Conservation (phyloP, 2,113 vertebrate genomes). For the Cavia porcellus region DNA sequence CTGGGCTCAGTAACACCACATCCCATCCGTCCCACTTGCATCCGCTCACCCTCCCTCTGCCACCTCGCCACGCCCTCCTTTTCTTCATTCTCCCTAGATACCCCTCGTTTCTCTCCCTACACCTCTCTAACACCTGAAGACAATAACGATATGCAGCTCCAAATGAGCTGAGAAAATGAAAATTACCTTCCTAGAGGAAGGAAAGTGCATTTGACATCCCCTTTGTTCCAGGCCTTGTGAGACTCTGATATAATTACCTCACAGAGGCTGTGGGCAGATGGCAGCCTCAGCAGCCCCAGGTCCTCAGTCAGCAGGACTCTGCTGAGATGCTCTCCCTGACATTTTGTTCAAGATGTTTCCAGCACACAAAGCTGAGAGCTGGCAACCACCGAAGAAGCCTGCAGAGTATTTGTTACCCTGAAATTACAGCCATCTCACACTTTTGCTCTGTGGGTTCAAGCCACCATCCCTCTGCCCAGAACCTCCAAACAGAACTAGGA, state of each 20-base stretch:
- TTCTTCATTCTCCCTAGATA: background rate
- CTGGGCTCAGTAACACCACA: constrained; percentile 35
- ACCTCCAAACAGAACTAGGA: background rate
- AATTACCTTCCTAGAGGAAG: constrained; percentile 85
- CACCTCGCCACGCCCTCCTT: background rate
- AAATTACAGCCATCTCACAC: background rate
- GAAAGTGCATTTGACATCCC: constrained; percentile 83
- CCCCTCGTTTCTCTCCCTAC: constrained; percentile 9
- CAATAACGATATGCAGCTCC: constrained; percentile 77
- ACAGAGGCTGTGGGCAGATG: constrained; percentile 87
- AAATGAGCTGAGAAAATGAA: constrained; percentile 85
- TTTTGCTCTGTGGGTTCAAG: rapidly evolving
- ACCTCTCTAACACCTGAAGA: constrained; percentile 83
- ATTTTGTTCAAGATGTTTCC: constrained; percentile 87
- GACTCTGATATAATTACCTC: constrained; percentile 85
- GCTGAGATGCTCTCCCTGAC: constrained; percentile 84
- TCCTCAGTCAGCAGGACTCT: constrained; percentile 84
- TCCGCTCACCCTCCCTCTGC: rapidly evolving
- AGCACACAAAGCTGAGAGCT: constrained; percentile 81
- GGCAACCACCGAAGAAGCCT: constrained; percentile 72
- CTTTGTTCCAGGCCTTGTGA: constrained; percentile 80
- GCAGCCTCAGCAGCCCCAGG: constrained; percentile 81
- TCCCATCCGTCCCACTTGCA: rapidly evolving
- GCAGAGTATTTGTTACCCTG: constrained; percentile 63
- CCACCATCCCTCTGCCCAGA: background rate